Conservation (phyloP, 2,113 vertebrate genomes). For the Mohoua ochrocephala region DNA sequence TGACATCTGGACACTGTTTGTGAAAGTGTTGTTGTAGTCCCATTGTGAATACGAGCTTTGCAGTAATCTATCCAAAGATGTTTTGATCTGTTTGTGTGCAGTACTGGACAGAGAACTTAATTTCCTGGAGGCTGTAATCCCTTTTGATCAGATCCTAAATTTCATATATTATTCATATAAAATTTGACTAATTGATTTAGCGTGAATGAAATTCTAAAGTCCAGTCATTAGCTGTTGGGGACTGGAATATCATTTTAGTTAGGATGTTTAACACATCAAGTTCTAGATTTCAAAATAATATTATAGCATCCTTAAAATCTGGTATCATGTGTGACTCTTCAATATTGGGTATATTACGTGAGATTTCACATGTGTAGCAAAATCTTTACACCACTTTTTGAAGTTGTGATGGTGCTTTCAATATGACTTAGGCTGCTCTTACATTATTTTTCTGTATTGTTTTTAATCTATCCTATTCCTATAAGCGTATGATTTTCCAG, state of each 20-base stretch:
- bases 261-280: background rate
- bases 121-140: conserved; percentile 7
- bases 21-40: background rate
- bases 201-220: background rate
- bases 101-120: background rate
- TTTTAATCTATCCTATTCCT: background rate
- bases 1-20: background rate
- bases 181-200: conserved; percentile 48
- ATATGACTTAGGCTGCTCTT: background rate
- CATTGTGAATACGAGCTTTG: background rate
- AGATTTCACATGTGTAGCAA: background rate
- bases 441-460: background rate
- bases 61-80: background rate
- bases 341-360: background rate
- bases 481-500: conserved; percentile 16
- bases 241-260: conserved; percentile 4
- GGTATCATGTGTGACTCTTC: background rate
- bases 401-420: conserved; percentile 6
- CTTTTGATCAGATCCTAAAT: conserved; percentile 38
- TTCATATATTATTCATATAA: conserved; percentile 41
- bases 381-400: background rate
- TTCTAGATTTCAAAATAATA: conserved; percentile 22
- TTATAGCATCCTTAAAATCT: conserved; percentile 10
- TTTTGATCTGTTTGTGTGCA: background rate
- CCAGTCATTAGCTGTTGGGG: background rate